Evolutionary conservation across 2,797 vertebrate genomes (phyloP), one percentile per base, ranked within the genome.

Genomic region (Vireo griseus): DNA sequence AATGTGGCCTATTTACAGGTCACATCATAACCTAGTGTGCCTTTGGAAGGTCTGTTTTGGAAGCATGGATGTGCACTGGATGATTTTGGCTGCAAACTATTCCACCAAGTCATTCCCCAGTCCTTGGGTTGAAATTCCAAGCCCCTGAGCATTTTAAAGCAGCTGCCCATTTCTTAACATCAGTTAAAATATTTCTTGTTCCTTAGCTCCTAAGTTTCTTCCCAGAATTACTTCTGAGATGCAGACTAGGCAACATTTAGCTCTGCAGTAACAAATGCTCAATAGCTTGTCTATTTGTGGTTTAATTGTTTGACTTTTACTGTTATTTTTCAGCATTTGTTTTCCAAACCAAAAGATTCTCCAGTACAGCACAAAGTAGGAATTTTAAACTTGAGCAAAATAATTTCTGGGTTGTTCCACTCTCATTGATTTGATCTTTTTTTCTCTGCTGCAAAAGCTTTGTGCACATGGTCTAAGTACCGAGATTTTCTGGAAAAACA

Each of bases 141-240:
- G 83, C 37, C 52, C 39, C 72, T 40, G 42, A 83, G 50, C 50
- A 45, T 61, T 79, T 94, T 83, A 40, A 85, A 79, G 67, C 63
- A 93, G 45, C 45, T 94, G 51, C 39, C 61, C 21, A 29, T 77
- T 96, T 85, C 54, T 85, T 74, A 77, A 62, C 39, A 35, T 39
- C 35, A 83, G 48, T 81, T 91, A 80, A 94, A 83, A 85, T 79
- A 71, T 54, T 93, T 93, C 39, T 85, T 85, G 16, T 25, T 92
- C 71, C 37, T 12, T 57, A 58, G 18, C 21, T 81, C 19, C 37
- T 39, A 57, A 7, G 2, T 63, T 93, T 92, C 39, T 79, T 57
- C 63, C 29, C 39, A 15, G 39, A 77, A 65, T 92, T 85, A 54
- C 45, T 84, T 75, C 55, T 58, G 50, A 75, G 68, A 61, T 40